phyloP scores from a whole-genome alignment of 1,140 invertebrate species.

The Bombus waltoni region DNA sequence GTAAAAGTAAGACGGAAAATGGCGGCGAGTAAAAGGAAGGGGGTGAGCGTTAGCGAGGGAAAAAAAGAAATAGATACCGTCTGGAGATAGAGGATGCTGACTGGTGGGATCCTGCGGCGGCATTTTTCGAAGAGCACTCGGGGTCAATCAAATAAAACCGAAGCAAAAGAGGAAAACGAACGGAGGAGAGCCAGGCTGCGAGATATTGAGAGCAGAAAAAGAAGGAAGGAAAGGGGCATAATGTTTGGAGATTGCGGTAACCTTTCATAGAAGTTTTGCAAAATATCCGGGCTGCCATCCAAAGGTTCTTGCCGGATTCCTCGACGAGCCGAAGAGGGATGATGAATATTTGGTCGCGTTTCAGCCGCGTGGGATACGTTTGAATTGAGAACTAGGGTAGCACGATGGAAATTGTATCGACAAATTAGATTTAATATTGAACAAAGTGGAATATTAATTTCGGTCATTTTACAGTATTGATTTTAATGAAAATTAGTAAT shows the following conservation, averaged over 20 bases:
- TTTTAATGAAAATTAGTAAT: no score
- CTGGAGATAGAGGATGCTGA: slow-evolving; percentile 58
- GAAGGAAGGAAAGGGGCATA: neutral
- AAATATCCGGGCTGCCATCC: neutral
- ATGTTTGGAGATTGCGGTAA: slow-evolving; percentile 8
- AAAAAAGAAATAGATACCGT: neutral
- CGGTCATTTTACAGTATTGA: no score
- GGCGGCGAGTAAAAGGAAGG: no score
- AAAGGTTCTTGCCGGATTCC: neutral
- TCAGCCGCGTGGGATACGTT: neutral
- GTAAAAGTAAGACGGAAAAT: neutral
- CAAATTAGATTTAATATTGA: neutral
- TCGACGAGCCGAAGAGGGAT: neutral
- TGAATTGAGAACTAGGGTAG: neutral
- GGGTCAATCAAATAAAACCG: slow-evolving; percentile 57
- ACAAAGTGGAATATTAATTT: neutral
- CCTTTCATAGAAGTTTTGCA: slow-evolving; percentile 11
- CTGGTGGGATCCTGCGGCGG: slow-evolving; percentile 33
- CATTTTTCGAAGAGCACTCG: slow-evolving; percentile 39
- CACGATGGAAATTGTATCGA: neutral
- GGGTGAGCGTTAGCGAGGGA: no score
- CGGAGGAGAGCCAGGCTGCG: neutral
- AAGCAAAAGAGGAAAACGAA: slow-evolving; percentile 14
- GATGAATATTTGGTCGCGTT: neutral
- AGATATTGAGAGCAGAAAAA: slow-evolving; percentile 26